Conservation (phyloP, 2,888 invertebrate species). For the Sesia apiformis region DNA sequence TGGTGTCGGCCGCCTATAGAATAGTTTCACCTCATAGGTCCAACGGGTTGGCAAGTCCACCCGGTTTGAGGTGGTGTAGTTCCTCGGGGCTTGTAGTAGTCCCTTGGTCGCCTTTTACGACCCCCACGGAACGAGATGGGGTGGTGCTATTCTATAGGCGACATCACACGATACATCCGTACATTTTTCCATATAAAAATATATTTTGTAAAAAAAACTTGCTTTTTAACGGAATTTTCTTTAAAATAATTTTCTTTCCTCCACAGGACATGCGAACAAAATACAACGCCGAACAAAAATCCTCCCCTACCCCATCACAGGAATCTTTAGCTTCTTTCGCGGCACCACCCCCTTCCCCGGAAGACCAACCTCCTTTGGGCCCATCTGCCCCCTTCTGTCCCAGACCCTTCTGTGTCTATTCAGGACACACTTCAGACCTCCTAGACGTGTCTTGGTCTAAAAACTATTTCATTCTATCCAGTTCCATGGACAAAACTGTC, state of each 20-base stretch:
- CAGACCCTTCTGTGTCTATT: conserved; percentile 92
- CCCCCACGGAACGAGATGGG: too few species aligned
- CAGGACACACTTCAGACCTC: conserved; percentile 96
- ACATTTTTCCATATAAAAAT: neutral
- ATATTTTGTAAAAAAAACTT: neutral
- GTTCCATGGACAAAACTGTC: conserved; percentile 99
- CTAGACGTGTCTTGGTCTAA: conserved; percentile 99
- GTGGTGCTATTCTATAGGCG: too few species aligned
- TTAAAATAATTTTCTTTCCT: conserved; percentile 7
- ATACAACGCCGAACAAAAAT: conserved; percentile 90
- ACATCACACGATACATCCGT: neutral
- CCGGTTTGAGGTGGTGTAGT: too few species aligned
- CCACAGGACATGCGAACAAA: conserved; percentile 94
- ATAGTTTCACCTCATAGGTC: neutral
- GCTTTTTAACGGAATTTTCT: neutral
- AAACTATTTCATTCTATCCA: conserved; percentile 97
- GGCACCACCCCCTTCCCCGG: conserved; percentile 65
- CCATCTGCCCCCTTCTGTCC: conserved; percentile 87
- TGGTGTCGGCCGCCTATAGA: neutral
- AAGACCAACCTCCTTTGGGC: conserved; percentile 64
- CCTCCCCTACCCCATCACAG: conserved; percentile 94
- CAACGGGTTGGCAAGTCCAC: too few species aligned
- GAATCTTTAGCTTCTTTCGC: conserved; percentile 86
- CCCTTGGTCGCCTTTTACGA: too few species aligned
- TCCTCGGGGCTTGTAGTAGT: too few species aligned